These are phyloP conservation scores for Erinaceus europaeus DNA, from an alignment of 2,113 vertebrate species.

Conservation along the genomic window DNA sequence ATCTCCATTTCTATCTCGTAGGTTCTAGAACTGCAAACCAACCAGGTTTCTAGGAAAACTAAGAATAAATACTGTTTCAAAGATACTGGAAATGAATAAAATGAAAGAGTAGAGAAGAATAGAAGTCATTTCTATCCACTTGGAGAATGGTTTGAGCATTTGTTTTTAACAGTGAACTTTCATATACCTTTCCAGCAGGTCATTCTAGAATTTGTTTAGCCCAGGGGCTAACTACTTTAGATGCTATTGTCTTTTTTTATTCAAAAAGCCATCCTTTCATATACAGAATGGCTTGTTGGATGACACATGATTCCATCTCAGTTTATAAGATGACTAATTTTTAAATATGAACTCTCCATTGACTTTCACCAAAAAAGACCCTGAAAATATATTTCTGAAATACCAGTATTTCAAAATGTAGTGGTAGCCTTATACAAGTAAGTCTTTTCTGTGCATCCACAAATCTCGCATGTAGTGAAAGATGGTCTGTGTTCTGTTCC, in stretches of 20 bases:
- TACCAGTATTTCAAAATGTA: conserved; percentile 41
- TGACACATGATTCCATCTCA: neutral
- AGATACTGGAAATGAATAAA: neutral
- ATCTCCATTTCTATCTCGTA: no score
- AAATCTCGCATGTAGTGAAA: conserved; percentile 33
- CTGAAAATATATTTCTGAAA: conserved; percentile 48
- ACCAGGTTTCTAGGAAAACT: no score
- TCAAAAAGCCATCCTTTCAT: conserved; percentile 2
- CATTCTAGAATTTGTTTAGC: neutral
- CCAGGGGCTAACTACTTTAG: neutral
- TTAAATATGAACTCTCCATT: conserved; percentile 41
- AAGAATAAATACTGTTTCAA: no score
- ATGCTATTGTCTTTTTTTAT: neutral
- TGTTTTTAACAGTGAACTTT: neutral
- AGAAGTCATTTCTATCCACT: neutral
- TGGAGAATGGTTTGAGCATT: neutral
- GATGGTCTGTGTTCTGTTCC: conserved; percentile 11
- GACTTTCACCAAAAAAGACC: neutral
- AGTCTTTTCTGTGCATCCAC: conserved; percentile 38
- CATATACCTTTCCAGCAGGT: neutral
- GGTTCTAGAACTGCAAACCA: no score
- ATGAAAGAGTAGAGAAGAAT: neutral
- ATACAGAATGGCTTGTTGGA: conserved; percentile 8
- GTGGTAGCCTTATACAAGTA: conserved; percentile 17
- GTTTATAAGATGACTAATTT: conserved; percentile 26